phyloP scores from a whole-genome alignment of 2,113 vertebrate genomes.

The Numenius arquata region DNA sequence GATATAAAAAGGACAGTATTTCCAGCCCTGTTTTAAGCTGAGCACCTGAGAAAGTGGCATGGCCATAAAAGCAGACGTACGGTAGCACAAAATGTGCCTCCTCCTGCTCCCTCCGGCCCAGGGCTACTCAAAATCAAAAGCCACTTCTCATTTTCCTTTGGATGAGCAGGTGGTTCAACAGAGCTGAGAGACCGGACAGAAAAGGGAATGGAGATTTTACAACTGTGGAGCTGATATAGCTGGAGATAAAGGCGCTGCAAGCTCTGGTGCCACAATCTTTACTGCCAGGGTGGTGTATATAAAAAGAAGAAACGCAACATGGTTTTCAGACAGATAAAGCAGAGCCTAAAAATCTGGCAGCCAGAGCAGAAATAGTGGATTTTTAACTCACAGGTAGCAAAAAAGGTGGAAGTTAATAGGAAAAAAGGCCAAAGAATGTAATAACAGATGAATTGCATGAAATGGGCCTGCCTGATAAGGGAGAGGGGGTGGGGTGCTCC shows the following conservation, averaged over 20 bases:
- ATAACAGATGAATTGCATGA: background rate
- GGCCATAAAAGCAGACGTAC: background rate
- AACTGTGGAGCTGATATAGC: background rate
- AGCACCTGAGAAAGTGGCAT: background rate
- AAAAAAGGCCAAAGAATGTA: background rate
- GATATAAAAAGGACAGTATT: background rate
- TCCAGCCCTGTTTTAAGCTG: background rate
- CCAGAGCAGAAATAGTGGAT: background rate
- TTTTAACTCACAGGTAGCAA: background rate
- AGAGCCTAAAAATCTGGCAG: background rate
- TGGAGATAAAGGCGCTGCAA: background rate
- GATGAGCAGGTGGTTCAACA: background rate
- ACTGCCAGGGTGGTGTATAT: background rate
- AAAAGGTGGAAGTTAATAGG: fast-evolving
- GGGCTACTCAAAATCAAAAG: background rate
- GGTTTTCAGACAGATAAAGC: background rate
- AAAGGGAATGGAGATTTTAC: conserved; percentile 26
- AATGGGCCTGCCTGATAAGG: background rate
- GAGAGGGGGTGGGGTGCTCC: background rate
- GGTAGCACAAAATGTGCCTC: background rate
- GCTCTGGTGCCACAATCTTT: background rate
- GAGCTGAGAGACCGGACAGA: background rate
- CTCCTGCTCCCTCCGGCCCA: background rate
- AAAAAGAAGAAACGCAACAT: conserved; percentile 10
- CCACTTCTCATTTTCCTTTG: background rate